Conservation (phyloP, 1,140 invertebrate species). For the Coenobita brevimanus region DNA sequence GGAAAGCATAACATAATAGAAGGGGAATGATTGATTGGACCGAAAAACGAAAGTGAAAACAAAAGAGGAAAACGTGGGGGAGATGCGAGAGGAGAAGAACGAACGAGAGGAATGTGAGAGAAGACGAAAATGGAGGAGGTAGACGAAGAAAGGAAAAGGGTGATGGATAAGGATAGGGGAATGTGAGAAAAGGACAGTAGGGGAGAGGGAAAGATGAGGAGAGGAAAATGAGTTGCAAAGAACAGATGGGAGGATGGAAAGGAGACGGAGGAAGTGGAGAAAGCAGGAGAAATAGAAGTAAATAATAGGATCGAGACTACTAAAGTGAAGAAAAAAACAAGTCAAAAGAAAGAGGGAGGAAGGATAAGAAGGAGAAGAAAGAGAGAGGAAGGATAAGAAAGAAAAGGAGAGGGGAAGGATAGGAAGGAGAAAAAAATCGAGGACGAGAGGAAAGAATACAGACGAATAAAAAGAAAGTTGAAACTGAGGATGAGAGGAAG, state of each 20-base stretch:
- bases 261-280: not conserved
- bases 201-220: not conserved
- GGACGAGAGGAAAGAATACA: not conserved
- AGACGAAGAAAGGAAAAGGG: not conserved
- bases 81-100: not conserved
- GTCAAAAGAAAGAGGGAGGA: not conserved
- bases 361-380: not conserved
- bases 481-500: too few relatives aligned
- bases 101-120: not conserved
- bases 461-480: too few relatives aligned
- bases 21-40: too few relatives aligned
- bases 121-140: not conserved
- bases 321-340: not conserved
- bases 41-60: too few relatives aligned
- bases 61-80: too few relatives aligned
- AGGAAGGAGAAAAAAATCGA: not conserved
- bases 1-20: too few relatives aligned
- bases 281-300: too few relatives aligned
- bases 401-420: not conserved
- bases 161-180: not conserved
- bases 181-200: not conserved
- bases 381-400: not conserved
- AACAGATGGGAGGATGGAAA: not conserved
- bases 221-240: not conserved
- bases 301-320: too few relatives aligned